Percentiles rank a stretch among this genome's conserved stretches.
These are phyloP conservation scores for Actinopyga echinites DNA, from an alignment of 53 echinoderm and acorn worm genomes.

Conservation along the genomic window DNA sequence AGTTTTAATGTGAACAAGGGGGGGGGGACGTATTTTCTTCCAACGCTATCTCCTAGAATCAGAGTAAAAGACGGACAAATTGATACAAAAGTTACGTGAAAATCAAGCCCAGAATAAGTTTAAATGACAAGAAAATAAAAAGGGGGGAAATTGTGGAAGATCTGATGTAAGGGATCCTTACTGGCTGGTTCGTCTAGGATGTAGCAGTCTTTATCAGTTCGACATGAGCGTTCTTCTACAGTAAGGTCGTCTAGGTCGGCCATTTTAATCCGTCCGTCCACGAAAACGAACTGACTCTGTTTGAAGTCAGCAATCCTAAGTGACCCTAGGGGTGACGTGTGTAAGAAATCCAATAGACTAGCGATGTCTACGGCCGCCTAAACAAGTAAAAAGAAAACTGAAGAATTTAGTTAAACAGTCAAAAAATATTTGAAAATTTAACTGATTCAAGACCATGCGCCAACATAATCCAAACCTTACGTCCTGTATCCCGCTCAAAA, in stretches of 20 bases:
- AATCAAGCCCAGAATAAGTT: too few relatives aligned
- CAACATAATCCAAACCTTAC: too few relatives aligned
- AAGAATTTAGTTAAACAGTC: not conserved
- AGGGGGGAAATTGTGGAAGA: too few relatives aligned
- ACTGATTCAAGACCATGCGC: too few relatives aligned
- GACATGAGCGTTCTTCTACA: conserved; percentile 58
- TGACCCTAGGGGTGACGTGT: conserved; percentile 83
- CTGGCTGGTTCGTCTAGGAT: conserved; percentile 55
- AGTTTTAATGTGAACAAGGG: too few relatives aligned
- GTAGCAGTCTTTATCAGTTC: conserved; percentile 61
- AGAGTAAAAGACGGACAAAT: too few relatives aligned
- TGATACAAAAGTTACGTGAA: too few relatives aligned
- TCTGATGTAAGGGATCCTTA: not conserved
- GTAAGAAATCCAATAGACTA: conserved; percentile 63
- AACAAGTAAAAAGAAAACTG: not conserved
- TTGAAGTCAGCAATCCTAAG: conserved; percentile 81
- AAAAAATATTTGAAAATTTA: not conserved
- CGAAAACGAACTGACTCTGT: conserved; percentile 63
- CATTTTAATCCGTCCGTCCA: conserved; percentile 53
- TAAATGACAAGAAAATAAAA: too few relatives aligned
- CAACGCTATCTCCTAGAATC: too few relatives aligned
- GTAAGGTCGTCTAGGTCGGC: conserved; percentile 74
- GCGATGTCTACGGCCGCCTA: conserved; percentile 72
- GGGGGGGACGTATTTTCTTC: too few relatives aligned
- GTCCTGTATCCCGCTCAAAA: too few relatives aligned